Evolutionary conservation across 1,140 invertebrate genomes (phyloP).

Genomic region (Subanguina moxae): DNA sequence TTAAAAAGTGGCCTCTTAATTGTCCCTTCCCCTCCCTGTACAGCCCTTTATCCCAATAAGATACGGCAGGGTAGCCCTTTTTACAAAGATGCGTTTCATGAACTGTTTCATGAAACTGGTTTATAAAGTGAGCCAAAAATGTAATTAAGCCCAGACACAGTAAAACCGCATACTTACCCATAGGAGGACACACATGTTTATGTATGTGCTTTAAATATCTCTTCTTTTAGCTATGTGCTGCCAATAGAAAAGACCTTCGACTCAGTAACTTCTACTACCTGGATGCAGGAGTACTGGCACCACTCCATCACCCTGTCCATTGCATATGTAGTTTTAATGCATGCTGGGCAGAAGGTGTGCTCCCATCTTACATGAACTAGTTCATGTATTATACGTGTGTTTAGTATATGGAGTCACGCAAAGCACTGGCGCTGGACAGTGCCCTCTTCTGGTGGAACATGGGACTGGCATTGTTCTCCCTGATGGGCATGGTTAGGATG

Average conservation of each 20-base stretch:
- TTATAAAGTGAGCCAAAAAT: too few species aligned
- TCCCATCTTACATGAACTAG: conserved; percentile 70
- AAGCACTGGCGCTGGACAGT: conserved; percentile 63
- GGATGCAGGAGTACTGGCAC: conserved; percentile 93
- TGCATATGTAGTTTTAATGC: conserved; percentile 87
- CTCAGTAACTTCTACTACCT: conserved; percentile 76
- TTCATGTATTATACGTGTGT: background rate
- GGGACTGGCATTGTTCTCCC: conserved; percentile 79
- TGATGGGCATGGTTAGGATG: conserved; percentile 66
- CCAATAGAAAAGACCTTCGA: conserved; percentile 88
- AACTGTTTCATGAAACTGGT: too few species aligned
- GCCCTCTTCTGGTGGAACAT: conserved; percentile 94
- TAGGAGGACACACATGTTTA: too few species aligned
- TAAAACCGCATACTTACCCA: too few species aligned
- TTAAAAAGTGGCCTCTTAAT: too few species aligned
- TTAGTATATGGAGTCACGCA: conserved; percentile 54
- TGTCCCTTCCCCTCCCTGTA: too few species aligned
- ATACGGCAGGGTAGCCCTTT: too few species aligned
- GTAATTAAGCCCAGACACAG: too few species aligned
- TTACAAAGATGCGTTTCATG: too few species aligned
- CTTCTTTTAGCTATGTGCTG: conserved; percentile 70
- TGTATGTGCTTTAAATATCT: too few species aligned
- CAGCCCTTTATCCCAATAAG: too few species aligned
- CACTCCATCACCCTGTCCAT: conserved; percentile 71
- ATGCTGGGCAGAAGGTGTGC: conserved; percentile 74